phyloP scores from a whole-genome alignment of 2,113 vertebrate species.

The Desmodus rotundus region DNA sequence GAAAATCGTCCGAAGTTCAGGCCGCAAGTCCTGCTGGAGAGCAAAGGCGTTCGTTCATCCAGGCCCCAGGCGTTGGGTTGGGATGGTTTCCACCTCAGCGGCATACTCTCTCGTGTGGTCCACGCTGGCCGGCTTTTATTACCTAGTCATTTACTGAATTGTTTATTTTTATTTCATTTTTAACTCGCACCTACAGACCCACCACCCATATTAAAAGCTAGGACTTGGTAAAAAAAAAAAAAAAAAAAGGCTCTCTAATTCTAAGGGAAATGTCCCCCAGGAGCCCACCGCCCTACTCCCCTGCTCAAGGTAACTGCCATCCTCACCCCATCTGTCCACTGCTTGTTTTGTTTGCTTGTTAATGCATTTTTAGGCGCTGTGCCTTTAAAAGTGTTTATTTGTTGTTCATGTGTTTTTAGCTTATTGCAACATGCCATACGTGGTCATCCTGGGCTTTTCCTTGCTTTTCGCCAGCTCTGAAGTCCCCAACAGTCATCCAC shows the following conservation, averaged over 20 bases:
- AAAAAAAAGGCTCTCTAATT: not conserved
- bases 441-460: not conserved
- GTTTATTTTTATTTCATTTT: not conserved
- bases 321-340: fast-evolving
- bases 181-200: not conserved
- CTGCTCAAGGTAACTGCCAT: not conserved
- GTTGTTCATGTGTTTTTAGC: not conserved
- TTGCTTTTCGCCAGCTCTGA: not conserved
- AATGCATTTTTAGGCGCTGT: fast-evolving
- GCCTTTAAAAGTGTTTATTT: not conserved
- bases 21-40: not conserved
- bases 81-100: not conserved
- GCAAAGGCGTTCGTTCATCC: fast-evolving
- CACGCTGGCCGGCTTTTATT: not conserved
- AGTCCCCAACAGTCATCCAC: not conserved
- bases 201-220: not conserved
- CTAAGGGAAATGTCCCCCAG: too few species aligned
- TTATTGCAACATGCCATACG: fast-evolving
- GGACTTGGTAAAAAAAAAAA: not conserved
- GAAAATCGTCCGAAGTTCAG: not conserved
- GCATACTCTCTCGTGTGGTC: not conserved
- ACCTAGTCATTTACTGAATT: not conserved
- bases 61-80: not conserved
- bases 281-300: not conserved
- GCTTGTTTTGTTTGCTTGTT: not conserved